phyloP scores from a whole-genome alignment of 2,113 vertebrate genomes.

The Myotis yumanensis region DNA sequence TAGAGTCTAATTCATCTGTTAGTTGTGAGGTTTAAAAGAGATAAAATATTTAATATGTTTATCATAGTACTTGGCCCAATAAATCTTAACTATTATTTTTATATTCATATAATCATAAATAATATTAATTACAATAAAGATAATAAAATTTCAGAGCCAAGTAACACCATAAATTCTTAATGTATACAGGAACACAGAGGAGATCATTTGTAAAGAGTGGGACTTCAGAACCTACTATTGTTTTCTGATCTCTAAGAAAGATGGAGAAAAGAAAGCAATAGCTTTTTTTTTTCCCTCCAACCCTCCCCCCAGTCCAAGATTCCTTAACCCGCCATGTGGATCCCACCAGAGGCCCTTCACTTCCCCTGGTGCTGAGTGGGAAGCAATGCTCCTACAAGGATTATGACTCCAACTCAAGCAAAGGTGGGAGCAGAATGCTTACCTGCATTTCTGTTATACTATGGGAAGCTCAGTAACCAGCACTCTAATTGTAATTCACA shows the following conservation, averaged over 20 bases:
- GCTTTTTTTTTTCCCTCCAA: not conserved
- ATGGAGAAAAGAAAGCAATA: slow-evolving; percentile 24
- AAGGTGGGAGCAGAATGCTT: not conserved
- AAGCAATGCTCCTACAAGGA: not conserved
- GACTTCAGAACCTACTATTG: not conserved
- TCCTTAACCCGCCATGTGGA: not conserved
- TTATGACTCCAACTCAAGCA: not conserved
- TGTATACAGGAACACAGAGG: not conserved
- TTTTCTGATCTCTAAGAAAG: slow-evolving; percentile 27
- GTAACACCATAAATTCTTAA: not conserved
- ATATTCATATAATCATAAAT: slow-evolving; percentile 23
- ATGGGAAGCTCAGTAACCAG: not conserved
- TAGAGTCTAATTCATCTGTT: not conserved
- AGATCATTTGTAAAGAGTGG: not conserved
- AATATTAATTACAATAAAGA: not conserved
- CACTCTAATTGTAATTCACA: slow-evolving; percentile 5
- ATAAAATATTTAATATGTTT: slow-evolving; percentile 39
- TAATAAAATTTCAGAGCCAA: slow-evolving; percentile 20
- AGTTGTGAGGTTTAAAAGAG: not conserved
- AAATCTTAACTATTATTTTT: not conserved
- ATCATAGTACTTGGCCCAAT: not conserved
- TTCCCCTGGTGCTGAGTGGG: not conserved
- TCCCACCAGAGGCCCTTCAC: rapidly evolving
- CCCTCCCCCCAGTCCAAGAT: not conserved
- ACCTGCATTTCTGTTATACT: not conserved